Conservation (phyloP, 2,797 vertebrate species). For the Acanthopagrus latus region DNA sequence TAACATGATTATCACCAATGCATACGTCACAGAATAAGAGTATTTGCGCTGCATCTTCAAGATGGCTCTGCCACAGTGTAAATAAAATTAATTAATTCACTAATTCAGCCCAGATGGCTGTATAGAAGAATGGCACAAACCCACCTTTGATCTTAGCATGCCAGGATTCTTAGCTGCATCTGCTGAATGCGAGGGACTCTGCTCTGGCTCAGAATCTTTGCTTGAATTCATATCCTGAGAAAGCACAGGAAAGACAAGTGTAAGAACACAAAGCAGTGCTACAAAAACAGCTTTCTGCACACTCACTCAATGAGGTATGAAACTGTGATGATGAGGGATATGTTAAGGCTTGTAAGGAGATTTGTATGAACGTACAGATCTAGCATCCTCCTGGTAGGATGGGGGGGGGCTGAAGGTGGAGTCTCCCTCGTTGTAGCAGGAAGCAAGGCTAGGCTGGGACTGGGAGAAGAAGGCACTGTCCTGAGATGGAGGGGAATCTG, state of each 20-base stretch:
- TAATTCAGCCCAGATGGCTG: no score
- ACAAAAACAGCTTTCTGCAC: background rate
- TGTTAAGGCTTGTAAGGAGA: background rate
- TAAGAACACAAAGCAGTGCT: background rate
- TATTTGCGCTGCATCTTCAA: no score
- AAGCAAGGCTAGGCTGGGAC: constrained; percentile 68
- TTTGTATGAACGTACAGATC: constrained; percentile 51
- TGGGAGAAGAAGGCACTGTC: constrained; percentile 82
- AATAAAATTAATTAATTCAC: no score
- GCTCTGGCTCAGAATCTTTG: constrained; percentile 45
- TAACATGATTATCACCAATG: no score
- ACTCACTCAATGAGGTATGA: background rate
- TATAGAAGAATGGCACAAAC: background rate
- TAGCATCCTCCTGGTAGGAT: constrained; percentile 15
- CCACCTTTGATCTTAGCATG: constrained; percentile 72
- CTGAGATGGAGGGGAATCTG: constrained; percentile 78
- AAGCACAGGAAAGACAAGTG: constrained; percentile 13
- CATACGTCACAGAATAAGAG: no score
- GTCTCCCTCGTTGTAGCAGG: constrained; percentile 43
- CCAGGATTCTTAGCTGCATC: constrained; percentile 30
- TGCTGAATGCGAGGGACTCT: constrained; percentile 29
- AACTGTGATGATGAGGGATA: background rate
- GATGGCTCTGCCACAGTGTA: no score
- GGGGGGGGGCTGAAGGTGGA: constrained; percentile 14
- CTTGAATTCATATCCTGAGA: constrained; percentile 65